These are phyloP conservation scores for Enteromius mattozi DNA, from an alignment of 2,797 vertebrate species.

Conservation along the genomic window DNA sequence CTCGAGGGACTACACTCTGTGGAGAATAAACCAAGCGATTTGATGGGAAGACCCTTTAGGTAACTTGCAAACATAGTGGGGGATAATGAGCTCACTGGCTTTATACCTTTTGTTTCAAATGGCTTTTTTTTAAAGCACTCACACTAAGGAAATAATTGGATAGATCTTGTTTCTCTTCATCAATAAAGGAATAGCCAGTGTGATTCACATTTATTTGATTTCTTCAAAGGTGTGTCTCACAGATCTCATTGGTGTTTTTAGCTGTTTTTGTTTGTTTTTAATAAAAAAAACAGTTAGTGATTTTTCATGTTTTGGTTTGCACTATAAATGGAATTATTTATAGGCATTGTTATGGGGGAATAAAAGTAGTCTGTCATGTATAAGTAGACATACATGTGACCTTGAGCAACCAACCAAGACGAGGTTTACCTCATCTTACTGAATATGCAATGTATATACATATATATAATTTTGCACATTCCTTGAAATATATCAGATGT, in stretches of 20 bases:
- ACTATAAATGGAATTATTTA: background rate
- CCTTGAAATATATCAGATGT: too few relatives aligned
- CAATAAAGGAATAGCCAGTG: slow-evolving; percentile 12
- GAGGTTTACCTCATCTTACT: too few relatives aligned
- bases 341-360: background rate
- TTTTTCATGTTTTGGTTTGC: slow-evolving; percentile 13
- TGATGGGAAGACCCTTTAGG: slow-evolving; percentile 45
- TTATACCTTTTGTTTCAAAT: slow-evolving; percentile 35
- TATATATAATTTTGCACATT: too few relatives aligned
- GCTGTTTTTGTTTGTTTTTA: background rate
- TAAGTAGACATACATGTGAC: background rate
- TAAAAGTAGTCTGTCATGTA: background rate
- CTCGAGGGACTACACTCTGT: slow-evolving; percentile 47
- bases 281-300: background rate
- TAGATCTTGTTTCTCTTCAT: slow-evolving; percentile 29
- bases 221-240: slow-evolving; percentile 8
- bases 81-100: slow-evolving; percentile 49
- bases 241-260: background rate
- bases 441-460: too few relatives aligned
- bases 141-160: slow-evolving; percentile 37
- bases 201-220: slow-evolving; percentile 17
- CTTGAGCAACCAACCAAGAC: background rate
- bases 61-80: slow-evolving; percentile 27
- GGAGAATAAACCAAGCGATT: slow-evolving; percentile 52
- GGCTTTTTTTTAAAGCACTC: slow-evolving; percentile 5